A percentile compares a stretch with the other conserved stretches of the same genome.
phyloP scores from a whole-genome alignment of 2,113 vertebrate species.

The Ranitomeya imitator region DNA sequence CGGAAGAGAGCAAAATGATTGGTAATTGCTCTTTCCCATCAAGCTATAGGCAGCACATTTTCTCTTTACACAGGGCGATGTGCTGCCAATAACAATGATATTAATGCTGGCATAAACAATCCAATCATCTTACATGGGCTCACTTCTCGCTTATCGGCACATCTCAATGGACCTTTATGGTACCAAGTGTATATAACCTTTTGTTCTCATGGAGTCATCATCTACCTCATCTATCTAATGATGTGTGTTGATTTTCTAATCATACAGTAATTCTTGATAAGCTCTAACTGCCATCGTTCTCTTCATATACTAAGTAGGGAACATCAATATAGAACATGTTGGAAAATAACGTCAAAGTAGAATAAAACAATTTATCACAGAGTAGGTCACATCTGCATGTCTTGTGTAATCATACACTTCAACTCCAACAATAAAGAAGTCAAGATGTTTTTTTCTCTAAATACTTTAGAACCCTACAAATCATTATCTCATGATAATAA shows the following conservation, averaged over 20 bases:
- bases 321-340: constrained; percentile 13
- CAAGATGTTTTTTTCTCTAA: constrained; percentile 60
- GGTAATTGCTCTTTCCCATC: too few species aligned
- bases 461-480: constrained; percentile 75
- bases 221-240: not conserved
- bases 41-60: too few species aligned
- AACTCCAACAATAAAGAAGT: constrained; percentile 40
- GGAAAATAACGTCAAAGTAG: constrained; percentile 2
- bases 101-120: too few species aligned
- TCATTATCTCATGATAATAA: constrained; percentile 83
- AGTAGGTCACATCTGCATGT: constrained; percentile 29
- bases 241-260: not conserved
- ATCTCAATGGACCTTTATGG: not conserved
- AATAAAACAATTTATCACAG: constrained; percentile 25
- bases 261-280: not conserved
- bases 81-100: too few species aligned
- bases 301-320: not conserved
- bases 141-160: too few species aligned
- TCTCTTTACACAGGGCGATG: too few species aligned
- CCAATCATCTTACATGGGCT: too few species aligned
- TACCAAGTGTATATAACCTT: not conserved
- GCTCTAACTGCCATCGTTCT: not conserved
- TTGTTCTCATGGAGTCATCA: not conserved
- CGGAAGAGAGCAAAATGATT: too few species aligned
- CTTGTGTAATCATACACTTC: constrained; percentile 33